Evolutionary conservation across 2,888 invertebrate genomes (phyloP), one percentile per base, ranked within the genome.

Genomic region (Acleris holmiana): DNA sequence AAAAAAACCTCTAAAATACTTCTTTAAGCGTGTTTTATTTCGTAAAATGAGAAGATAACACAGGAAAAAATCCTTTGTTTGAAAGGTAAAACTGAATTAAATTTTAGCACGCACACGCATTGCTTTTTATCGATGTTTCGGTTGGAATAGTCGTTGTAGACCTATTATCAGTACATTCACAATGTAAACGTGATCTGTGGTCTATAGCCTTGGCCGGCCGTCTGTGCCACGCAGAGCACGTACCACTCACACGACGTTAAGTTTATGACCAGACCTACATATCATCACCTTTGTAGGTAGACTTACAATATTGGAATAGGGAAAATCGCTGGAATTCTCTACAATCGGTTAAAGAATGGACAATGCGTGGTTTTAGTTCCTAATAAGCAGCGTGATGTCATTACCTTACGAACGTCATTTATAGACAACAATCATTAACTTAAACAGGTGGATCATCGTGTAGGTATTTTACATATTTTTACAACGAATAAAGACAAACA

Each of bases 151-250:
- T 44, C 54, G 54, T 53, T 44, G 40, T 49, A 18, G 18, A 44
- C 44, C 49, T 50, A 55, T 60, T 65, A 60, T 60, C 65, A 41
- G 41, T 40, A 53, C 62, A 58, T 65, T 70, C 68, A 73, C 71
- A 69, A 68, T 68, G 55, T 55, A 60, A 65, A 73, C 76, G 76
- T 76, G 76, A 71, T 73, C 68, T 71, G 71, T 73, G 47, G 23
- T 29, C 35, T 29, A 25, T 19, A 66, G 56, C 58, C 54, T 61
- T 61, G 55, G 44, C 17, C 40, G 55, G n/a, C 44, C 17, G 53
- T 18, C 58, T 53, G 23, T 55, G 55, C 53, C 48, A 60, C 59
- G 53, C 60, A 29, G 41, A 51, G 59, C 69, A 69, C 68, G 69
- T 68, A 68, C 29, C 54, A 51, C 49, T 59, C 56, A 55, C 61